phyloP scores from a whole-genome alignment of 1,140 invertebrate genomes.

The Euschistus heros region DNA sequence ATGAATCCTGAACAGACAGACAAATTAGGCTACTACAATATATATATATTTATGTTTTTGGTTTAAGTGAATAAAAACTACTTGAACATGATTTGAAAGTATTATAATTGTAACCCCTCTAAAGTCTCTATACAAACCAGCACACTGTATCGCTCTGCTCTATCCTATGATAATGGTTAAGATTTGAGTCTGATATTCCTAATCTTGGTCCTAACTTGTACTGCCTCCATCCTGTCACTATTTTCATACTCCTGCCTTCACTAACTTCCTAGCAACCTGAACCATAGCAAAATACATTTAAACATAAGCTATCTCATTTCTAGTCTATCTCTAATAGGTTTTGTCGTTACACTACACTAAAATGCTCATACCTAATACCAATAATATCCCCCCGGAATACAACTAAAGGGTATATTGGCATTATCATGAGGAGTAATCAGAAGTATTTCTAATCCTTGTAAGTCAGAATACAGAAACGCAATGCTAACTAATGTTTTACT shows the following conservation, averaged over 20 bases:
- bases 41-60: background rate
- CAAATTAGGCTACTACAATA: background rate
- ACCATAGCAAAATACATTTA: conserved; percentile 22
- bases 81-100: background rate
- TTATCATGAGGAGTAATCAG: conserved; percentile 11
- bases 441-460: background rate
- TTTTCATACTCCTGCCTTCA: conserved; percentile 18
- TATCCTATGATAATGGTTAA: conserved; percentile 12
- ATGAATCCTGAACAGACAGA: conserved; percentile 3
- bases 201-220: conserved; percentile 21
- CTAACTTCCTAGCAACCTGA: conserved; percentile 23
- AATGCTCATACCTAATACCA: conserved; percentile 21
- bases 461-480: conserved; percentile 22
- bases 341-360: conserved; percentile 2
- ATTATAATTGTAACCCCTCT: conserved; percentile 10
- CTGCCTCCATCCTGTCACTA: conserved; percentile 19
- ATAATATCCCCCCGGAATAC: background rate
- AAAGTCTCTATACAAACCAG: conserved; percentile 18
- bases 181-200: conserved; percentile 14
- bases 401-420: conserved; percentile 17
- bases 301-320: conserved; percentile 19
- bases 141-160: background rate
- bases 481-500: too few relatives aligned
- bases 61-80: conserved; percentile 6
- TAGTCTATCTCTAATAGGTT: conserved; percentile 4